Conservation (phyloP, 2,888 invertebrate genomes). For the Euphydryas editha region DNA sequence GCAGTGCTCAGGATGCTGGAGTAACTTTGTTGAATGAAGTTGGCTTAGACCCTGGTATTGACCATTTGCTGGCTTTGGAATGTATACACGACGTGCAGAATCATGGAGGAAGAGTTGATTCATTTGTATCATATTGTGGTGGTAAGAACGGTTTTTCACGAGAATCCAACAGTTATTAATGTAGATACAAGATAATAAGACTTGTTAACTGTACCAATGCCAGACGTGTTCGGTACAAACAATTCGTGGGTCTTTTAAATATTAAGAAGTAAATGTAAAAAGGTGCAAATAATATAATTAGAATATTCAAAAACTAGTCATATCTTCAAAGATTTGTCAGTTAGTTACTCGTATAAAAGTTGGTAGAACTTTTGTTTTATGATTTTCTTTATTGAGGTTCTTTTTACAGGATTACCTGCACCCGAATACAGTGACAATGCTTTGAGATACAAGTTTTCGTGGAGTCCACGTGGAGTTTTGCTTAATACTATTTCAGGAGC, state of each 20-base stretch:
- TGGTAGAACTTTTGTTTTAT: no score
- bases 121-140: constrained; percentile 98
- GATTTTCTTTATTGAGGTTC: no score
- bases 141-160: constrained; percentile 61
- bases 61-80: constrained; percentile 98
- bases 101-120: constrained; percentile 95
- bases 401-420: constrained; percentile 91
- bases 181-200: no score
- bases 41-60: constrained; percentile 99
- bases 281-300: no score
- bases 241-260: no score
- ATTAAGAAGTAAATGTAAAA: no score
- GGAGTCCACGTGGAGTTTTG: constrained; percentile 97
- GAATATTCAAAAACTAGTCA: no score
- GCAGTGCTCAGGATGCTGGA: constrained; percentile 93
- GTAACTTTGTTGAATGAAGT: constrained; percentile 98
- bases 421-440: constrained; percentile 98
- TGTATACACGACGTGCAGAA: constrained; percentile 96
- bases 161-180: neutral
- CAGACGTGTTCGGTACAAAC: no score
- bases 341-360: no score
- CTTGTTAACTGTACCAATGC: no score
- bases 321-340: no score
- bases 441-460: constrained; percentile 95
- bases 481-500: constrained; percentile 95